A percentile compares a stretch with the other conserved stretches of the same genome.
Evolutionary conservation across 2,113 vertebrate species (phyloP).

Genomic region (Glaucidium brasilianum): DNA sequence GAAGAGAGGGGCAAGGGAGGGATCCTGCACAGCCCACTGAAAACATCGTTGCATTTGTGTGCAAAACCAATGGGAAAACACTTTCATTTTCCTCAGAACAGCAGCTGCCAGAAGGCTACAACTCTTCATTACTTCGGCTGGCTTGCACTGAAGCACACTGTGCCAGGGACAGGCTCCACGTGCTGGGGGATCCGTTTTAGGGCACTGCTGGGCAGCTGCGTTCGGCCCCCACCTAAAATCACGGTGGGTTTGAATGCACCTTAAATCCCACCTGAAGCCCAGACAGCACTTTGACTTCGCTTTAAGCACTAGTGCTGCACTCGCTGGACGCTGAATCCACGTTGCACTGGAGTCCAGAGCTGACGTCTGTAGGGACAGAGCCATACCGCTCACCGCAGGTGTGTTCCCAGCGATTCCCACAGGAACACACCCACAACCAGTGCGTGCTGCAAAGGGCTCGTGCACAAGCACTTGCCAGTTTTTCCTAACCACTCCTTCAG

Average conservation of each 20-base stretch:
- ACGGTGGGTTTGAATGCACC: background rate
- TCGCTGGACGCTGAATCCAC: fast-evolving
- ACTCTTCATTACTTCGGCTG: background rate
- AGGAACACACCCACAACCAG: background rate
- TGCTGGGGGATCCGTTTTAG: background rate
- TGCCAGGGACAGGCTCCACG: background rate
- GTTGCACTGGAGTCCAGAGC: background rate
- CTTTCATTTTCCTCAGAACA: background rate
- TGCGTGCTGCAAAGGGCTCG: background rate
- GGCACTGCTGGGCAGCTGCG: background rate
- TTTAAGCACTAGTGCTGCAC: background rate
- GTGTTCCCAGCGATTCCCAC: fast-evolving
- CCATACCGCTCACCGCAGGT: too few relatives aligned
- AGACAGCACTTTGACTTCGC: background rate
- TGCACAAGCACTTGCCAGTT: background rate
- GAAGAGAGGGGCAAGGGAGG: background rate
- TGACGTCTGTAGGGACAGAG: background rate
- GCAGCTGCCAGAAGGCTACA: background rate
- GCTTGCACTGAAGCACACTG: background rate
- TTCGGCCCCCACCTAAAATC: background rate
- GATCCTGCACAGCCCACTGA: background rate
- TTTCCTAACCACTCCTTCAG: background rate
- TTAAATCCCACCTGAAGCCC: background rate
- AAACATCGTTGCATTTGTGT: background rate
- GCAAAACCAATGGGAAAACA: background rate